Percentiles rank a stretch among this genome's conserved stretches.
phyloP scores from a whole-genome alignment of 1,140 invertebrate genomes.

The Drosophila nigrodunni region DNA sequence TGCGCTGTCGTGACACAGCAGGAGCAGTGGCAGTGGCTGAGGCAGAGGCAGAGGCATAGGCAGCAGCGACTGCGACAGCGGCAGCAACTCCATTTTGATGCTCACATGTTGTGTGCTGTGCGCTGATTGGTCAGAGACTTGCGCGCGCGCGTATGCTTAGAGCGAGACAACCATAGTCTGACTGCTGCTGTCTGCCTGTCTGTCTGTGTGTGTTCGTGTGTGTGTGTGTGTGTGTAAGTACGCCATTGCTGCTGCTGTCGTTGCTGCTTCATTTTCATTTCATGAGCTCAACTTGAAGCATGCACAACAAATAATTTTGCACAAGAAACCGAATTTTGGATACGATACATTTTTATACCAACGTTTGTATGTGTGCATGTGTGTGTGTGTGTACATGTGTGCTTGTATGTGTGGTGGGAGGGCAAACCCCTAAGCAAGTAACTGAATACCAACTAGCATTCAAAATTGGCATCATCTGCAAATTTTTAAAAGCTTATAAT shows the following conservation, averaged over 20 bases:
- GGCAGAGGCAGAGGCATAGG: slow-evolving; percentile 1
- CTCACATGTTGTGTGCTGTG: neutral
- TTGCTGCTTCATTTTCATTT: slow-evolving; percentile 43
- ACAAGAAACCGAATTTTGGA: neutral
- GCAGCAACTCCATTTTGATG: slow-evolving; percentile 64
- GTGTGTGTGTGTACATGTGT: neutral
- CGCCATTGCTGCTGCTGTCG: slow-evolving; percentile 30
- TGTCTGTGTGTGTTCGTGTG: too few species aligned
- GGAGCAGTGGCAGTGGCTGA: slow-evolving; percentile 3
- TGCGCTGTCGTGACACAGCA: slow-evolving; percentile 53
- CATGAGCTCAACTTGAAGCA: slow-evolving; percentile 41
- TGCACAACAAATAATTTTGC: slow-evolving; percentile 24
- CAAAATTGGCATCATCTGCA: neutral
- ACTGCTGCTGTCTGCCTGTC: neutral
- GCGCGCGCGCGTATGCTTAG: slow-evolving; percentile 13
- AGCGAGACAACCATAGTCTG: slow-evolving; percentile 48
- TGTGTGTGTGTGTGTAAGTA: neutral
- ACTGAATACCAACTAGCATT: neutral
- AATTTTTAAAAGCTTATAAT: too few species aligned
- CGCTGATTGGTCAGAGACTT: slow-evolving; percentile 51
- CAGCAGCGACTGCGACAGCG: slow-evolving; percentile 41
- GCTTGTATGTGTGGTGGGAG: neutral
- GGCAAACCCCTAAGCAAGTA: neutral
- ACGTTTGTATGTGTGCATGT: slow-evolving; percentile 2
- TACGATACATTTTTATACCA: neutral